A percentile compares a stretch with the other conserved stretches of the same genome.
Conservation (phyloP, 2,797 vertebrate species). For the Danio kyathit region DNA sequence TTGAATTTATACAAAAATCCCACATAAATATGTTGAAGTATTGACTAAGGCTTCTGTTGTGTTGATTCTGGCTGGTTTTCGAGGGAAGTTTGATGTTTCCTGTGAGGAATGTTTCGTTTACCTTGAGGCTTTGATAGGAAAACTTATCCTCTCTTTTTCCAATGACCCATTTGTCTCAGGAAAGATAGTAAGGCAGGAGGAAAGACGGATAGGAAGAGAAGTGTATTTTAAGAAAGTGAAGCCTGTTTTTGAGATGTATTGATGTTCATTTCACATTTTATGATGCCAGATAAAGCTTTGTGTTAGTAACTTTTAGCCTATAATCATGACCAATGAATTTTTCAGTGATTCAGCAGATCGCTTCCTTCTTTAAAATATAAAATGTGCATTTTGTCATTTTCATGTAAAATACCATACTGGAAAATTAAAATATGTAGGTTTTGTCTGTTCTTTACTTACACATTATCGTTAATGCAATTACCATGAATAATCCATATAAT, state of each 20-base stretch:
- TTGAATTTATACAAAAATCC: slow-evolving; percentile 19
- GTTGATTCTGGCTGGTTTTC: slow-evolving; percentile 38
- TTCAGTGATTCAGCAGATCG: neutral
- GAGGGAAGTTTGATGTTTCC: slow-evolving; percentile 39
- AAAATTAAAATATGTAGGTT: neutral
- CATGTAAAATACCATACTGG: neutral
- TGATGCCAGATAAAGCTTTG: neutral
- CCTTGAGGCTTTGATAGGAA: slow-evolving; percentile 19
- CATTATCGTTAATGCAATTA: neutral
- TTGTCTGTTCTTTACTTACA: neutral
- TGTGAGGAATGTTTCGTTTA: slow-evolving; percentile 19
- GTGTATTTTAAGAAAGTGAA: neutral
- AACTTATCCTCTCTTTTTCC: slow-evolving; percentile 17
- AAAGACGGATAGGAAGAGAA: neutral
- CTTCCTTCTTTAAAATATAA: neutral
- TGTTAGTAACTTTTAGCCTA: slow-evolving; percentile 4
- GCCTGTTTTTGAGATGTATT: neutral
- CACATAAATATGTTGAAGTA: slow-evolving; percentile 9
- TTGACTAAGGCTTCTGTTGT: slow-evolving; percentile 41
- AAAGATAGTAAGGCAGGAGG: slow-evolving; percentile 7
- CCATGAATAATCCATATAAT: neutral
- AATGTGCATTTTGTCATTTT: neutral
- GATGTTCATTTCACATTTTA: neutral
- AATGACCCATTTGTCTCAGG: slow-evolving; percentile 18
- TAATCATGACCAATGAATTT: neutral